These are phyloP conservation scores for Mus caroli DNA, from an alignment of 2,797 vertebrate genomes.

Conservation along the genomic window DNA sequence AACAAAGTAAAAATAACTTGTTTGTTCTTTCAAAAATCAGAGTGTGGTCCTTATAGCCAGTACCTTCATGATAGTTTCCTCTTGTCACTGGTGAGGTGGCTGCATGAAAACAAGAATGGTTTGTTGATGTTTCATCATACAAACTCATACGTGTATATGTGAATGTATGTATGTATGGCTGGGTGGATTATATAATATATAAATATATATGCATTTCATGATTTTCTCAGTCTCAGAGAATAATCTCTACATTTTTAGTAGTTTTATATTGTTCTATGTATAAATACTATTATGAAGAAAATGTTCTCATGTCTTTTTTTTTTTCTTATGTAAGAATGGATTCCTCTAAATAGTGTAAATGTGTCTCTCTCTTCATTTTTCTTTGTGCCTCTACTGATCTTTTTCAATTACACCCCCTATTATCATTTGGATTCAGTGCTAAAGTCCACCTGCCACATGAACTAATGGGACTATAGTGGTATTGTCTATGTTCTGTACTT, in stretches of 20 bases:
- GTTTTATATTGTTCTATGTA: background rate
- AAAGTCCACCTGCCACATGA: conserved; percentile 66
- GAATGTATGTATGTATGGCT: too few species aligned
- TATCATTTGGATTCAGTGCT: conserved; percentile 56
- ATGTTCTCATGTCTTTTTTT: background rate
- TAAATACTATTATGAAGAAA: conserved; percentile 53
- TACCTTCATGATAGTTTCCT: conserved; percentile 49
- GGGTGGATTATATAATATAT: background rate
- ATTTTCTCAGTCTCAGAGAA: conserved; percentile 42
- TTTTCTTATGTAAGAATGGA: conserved; percentile 44
- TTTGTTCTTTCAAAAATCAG: conserved; percentile 70
- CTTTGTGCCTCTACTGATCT: background rate
- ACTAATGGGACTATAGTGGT: background rate
- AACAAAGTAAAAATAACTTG: conserved; percentile 72
- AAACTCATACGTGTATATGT: background rate
- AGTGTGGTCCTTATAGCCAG: conserved; percentile 2
- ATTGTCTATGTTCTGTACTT: background rate
- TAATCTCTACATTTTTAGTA: conserved; percentile 40
- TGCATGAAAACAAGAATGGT: background rate
- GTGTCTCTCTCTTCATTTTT: background rate
- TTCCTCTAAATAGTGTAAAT: conserved; percentile 24
- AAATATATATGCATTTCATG: background rate
- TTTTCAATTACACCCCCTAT: conserved; percentile 4
- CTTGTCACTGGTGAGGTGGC: conserved; percentile 62
- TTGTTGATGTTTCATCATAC: conserved; percentile 49